phyloP scores from a whole-genome alignment of 30 jellyfish, hydroid and myxozoan species.

The Chironex yamaguchii region DNA sequence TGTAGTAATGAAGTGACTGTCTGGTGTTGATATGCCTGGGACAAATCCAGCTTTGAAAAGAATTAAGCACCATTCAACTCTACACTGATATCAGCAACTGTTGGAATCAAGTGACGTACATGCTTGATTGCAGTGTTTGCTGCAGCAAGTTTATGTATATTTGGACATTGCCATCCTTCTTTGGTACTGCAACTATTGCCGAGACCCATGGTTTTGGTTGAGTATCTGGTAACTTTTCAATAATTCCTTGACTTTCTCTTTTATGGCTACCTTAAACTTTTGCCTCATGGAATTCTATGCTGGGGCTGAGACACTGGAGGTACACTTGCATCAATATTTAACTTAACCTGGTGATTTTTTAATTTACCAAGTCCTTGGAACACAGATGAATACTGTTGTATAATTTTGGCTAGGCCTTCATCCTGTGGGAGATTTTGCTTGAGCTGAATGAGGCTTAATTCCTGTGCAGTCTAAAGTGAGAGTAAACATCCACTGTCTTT shows the following conservation, averaged over 20 bases:
- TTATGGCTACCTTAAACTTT: too few species aligned
- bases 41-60: slow-evolving; percentile 52
- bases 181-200: slow-evolving; percentile 51
- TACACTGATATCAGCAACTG: slow-evolving; percentile 48
- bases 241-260: slow-evolving; percentile 35
- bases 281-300: too few species aligned
- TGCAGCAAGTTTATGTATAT: slow-evolving; percentile 38
- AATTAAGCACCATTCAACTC: slow-evolving; percentile 24
- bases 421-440: too few species aligned
- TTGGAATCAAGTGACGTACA: slow-evolving; percentile 35
- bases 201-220: slow-evolving; percentile 65
- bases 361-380: too few species aligned
- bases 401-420: too few species aligned
- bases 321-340: too few species aligned
- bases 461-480: too few species aligned
- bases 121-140: slow-evolving; percentile 56
- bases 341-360: too few species aligned
- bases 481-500: slow-evolving; percentile 16
- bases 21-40: slow-evolving; percentile 48
- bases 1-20: slow-evolving; percentile 26
- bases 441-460: too few species aligned
- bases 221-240: slow-evolving; percentile 33
- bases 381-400: too few species aligned
- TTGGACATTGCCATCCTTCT: slow-evolving; percentile 16
- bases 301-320: too few species aligned